Evolutionary conservation across 2,888 invertebrate genomes (phyloP).

Genomic region (Sinohyriopsis cumingii): DNA sequence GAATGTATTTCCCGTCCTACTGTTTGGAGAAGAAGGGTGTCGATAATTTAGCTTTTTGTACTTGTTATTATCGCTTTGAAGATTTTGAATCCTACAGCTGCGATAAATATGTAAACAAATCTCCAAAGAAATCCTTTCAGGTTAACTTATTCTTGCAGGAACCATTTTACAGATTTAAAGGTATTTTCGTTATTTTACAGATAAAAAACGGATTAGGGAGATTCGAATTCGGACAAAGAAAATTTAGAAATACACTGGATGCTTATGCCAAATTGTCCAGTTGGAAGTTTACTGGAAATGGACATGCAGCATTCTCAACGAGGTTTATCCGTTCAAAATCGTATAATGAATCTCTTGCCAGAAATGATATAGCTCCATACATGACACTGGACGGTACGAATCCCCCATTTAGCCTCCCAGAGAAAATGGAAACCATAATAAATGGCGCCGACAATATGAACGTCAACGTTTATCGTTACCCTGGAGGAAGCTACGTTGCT

Average conservation of each 20-base stretch:
- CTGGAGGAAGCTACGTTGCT: constrained; percentile 23
- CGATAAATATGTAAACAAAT: no score
- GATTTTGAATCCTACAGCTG: no score
- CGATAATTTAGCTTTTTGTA: no score
- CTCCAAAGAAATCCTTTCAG: no score
- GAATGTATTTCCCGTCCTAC: no score
- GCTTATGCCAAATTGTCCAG: constrained; percentile 42
- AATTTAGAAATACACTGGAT: constrained; percentile 41
- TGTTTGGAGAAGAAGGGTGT: no score
- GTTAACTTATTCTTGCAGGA: background rate
- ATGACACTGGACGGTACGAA: constrained; percentile 32
- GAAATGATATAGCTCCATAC: constrained; percentile 40
- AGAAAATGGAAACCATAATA: constrained; percentile 21
- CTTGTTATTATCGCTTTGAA: no score
- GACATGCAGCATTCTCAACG: constrained; percentile 24
- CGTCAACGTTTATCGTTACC: constrained; percentile 40
- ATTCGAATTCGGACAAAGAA: constrained; percentile 37
- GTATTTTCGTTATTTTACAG: constrained; percentile 78
- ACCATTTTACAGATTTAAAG: no score
- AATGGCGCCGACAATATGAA: constrained; percentile 50
- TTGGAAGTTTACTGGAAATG: constrained; percentile 26
- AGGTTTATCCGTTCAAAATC: constrained; percentile 36
- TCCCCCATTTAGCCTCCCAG: constrained; percentile 29
- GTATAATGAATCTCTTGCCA: constrained; percentile 30
- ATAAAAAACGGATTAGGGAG: constrained; percentile 44